Base-by-base conservation (phyloP, 2,888 invertebrate species). In the Diogma glabrata region DNA sequence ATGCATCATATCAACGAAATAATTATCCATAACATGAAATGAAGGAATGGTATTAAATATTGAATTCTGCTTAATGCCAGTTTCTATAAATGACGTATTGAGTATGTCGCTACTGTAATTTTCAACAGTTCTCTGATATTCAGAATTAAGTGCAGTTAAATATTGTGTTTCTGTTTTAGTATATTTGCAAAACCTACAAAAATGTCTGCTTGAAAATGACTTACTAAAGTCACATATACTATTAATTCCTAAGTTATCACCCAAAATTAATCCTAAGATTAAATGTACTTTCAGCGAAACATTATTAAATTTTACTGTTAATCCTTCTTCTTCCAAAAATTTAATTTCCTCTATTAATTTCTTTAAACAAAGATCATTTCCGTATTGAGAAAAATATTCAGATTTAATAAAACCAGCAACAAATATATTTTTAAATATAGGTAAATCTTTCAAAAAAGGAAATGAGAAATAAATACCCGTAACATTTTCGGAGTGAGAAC, bases 1-100 rank as follows among this genome's bases (percentile, higher is more conserved):
- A 48, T 61, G 61, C 59, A 60, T 61, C 7, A 58, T 20, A 48
- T n/a, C n/a, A n/a, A n/a, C n/a, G n/a, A n/a, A n/a, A n/a, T n/a
- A n/a, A n/a, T n/a, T n/a, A n/a, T n/a, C n/a, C n/a, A n/a, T n/a
- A n/a, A n/a, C n/a, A n/a, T n/a, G n/a, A n/a, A n/a, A n/a, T n/a
- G n/a, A n/a, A n/a, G n/a, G n/a, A n/a, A n/a, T n/a, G n/a, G n/a
- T n/a, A n/a, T n/a, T n/a, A n/a, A n/a, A n/a, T n/a, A n/a, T n/a
- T n/a, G n/a, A n/a, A n/a, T n/a, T n/a, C n/a, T n/a, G n/a, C n/a
- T n/a, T n/a, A n/a, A n/a, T 55, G 1, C 57, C 59, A 36, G 53
- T 57, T 53, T 56, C 38, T 36, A 51, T 51, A 51, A 54, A 55
- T 51, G 57, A 47, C 30, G 53, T 51, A 45, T 23, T 14, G 17